Evolutionary conservation across 2,888 invertebrate genomes (phyloP).

Genomic region (Silvanus unidentatus): DNA sequence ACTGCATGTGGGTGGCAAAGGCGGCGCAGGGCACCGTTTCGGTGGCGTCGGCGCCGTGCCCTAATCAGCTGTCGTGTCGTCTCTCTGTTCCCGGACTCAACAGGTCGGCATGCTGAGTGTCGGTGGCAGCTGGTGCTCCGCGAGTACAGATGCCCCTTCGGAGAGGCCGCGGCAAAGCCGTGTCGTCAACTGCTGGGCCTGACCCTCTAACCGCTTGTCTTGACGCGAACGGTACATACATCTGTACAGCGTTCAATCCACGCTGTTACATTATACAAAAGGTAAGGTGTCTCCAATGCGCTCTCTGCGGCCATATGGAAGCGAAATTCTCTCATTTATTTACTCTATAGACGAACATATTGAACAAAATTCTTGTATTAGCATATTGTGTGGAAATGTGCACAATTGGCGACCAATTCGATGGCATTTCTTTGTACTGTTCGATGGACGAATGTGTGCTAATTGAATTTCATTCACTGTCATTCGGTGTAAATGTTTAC

Average conservation of each 20-base stretch:
- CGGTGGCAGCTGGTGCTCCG: constrained; percentile 33
- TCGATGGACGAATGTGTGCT: too few relatives aligned
- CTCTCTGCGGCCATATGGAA: constrained; percentile 10
- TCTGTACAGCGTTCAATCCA: constrained; percentile 58
- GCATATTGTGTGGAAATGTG: too few relatives aligned
- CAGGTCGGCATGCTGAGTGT: constrained; percentile 48
- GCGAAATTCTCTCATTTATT: too few relatives aligned
- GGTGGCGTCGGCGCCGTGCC: constrained; percentile 29
- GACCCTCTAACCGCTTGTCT: constrained; percentile 48
- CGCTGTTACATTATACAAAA: constrained; percentile 61
- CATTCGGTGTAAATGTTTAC: too few relatives aligned
- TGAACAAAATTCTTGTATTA: too few relatives aligned
- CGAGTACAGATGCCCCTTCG: constrained; percentile 44
- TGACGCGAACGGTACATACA: constrained; percentile 54
- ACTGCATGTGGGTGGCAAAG: constrained; percentile 8
- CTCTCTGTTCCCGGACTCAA: constrained; percentile 43
- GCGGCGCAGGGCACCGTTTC: constrained; percentile 17
- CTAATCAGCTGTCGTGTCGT: constrained; percentile 41
- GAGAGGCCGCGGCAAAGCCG: constrained; percentile 35
- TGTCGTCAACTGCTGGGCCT: constrained; percentile 17
- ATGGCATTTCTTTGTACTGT: too few relatives aligned
- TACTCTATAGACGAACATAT: too few relatives aligned
- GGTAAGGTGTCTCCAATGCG: constrained; percentile 45
- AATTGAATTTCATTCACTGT: too few relatives aligned
- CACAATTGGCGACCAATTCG: too few relatives aligned